phyloP scores from a whole-genome alignment of 2,888 invertebrate species.

The Perizoma affinitatum region DNA sequence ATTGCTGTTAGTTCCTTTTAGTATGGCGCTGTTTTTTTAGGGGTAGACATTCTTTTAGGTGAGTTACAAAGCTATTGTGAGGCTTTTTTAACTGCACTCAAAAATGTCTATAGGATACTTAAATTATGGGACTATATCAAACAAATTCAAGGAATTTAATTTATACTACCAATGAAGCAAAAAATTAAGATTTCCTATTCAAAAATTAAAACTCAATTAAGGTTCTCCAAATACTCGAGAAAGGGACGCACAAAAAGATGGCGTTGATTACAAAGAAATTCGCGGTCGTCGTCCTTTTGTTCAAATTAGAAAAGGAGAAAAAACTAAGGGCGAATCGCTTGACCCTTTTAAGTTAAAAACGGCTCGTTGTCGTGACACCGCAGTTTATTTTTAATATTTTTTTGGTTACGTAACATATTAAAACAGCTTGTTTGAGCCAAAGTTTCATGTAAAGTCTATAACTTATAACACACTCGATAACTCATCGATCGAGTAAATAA shows the following conservation, averaged over 20 bases:
- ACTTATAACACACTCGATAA: no score
- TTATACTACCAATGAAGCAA: not conserved
- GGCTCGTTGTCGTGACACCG: constrained; percentile 42
- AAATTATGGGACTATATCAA: no score
- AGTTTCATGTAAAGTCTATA: no score
- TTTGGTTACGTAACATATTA: constrained; percentile 34
- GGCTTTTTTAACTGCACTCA: no score
- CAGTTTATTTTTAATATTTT: constrained; percentile 46
- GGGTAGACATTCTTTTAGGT: constrained; percentile 1
- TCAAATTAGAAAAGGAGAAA: constrained; percentile 45
- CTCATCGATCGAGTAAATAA: no score
- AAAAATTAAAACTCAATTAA: constrained; percentile 11
- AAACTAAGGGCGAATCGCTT: constrained; percentile 51
- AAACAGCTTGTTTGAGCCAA: constrained; percentile 27
- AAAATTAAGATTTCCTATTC: not conserved
- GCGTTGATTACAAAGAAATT: constrained; percentile 52
- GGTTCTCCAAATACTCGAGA: constrained; percentile 48
- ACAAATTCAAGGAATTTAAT: no score
- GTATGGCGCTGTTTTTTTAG: constrained; percentile 28
- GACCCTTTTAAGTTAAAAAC: constrained; percentile 58
- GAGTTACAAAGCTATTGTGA: no score
- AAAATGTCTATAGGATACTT: no score
- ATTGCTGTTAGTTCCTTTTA: constrained; percentile 25
- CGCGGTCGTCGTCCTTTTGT: constrained; percentile 45
- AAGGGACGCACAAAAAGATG: constrained; percentile 30